These are phyloP conservation scores for Astur gentilis DNA, from an alignment of 2,113 vertebrate species.

Conservation along the genomic window DNA sequence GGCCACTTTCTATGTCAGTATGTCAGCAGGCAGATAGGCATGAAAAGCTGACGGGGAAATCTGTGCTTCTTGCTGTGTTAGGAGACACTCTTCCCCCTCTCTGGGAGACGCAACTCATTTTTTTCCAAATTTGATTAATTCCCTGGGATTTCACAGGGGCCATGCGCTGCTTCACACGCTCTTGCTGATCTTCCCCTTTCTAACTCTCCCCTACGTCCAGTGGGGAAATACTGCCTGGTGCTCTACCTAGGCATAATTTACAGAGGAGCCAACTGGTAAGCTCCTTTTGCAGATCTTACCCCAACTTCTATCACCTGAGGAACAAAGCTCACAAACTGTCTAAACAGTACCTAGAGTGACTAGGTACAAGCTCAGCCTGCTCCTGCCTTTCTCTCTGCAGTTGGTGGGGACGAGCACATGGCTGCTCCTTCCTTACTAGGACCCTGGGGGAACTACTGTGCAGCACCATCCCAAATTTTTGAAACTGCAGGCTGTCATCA, in stretches of 20 bases:
- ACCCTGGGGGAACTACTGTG: neutral
- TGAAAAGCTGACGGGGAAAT: neutral
- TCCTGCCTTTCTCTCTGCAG: neutral
- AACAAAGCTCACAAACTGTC: neutral
- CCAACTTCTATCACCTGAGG: accelerated
- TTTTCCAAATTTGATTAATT: neutral
- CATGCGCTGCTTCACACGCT: neutral
- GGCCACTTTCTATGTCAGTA: neutral
- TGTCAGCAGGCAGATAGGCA: neutral
- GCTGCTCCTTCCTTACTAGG: neutral
- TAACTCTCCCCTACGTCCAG: neutral
- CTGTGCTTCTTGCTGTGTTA: neutral
- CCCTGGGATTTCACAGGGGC: neutral
- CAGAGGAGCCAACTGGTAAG: neutral
- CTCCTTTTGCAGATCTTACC: neutral
- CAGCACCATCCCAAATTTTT: neutral
- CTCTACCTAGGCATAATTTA: neutral
- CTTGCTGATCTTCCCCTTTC: neutral
- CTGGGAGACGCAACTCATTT: neutral
- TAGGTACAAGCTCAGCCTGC: neutral
- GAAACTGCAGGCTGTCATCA: neutral
- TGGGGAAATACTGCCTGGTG: neutral
- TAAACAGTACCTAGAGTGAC: neutral
- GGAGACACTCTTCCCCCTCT: neutral
- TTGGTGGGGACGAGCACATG: neutral